Evolutionary conservation across 2,888 invertebrate species (phyloP), one percentile per base, ranked within the genome.

Genomic region (Latheticus oryzae): DNA sequence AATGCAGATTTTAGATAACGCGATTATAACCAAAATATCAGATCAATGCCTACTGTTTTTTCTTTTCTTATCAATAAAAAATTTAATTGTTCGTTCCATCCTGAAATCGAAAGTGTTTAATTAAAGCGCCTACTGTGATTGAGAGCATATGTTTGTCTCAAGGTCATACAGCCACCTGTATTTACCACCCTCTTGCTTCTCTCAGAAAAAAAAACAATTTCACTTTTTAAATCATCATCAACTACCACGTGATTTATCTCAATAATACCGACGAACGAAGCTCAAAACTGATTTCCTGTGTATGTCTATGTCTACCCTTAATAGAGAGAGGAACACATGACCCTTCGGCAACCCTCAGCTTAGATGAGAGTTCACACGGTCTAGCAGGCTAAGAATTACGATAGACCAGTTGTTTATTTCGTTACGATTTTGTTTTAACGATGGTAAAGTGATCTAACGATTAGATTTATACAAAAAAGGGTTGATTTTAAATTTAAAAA

Each of bases 291-390:
- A 47, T 47, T 47, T 42, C 42, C 37, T 52, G 35, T 52, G 40
- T n/a, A n/a, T n/a, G n/a, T n/a, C n/a, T n/a, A n/a, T 53, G 33
- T 53, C 53, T 53, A 43, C 35, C 53, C 45, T 52, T 52, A 40
- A 45, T 53, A 43, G 45, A 52, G n/a, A n/a, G 30, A 54, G 54
- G 54, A 54, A 54, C 54, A 54, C 54, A 54, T 54, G 54, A 54
- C 54, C 54, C 47, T 37, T 8, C 28, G 12, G 61, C 66, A 67
- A 70, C 72, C 70, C 72, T 70, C 69, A 16, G 32, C 52, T n/a
- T 53, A 53, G 70, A 68, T 68, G 58, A 69, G 58, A 69, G 68
- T 71, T 71, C 71, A 71, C 72, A 72, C 72, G 70, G 69, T 71
- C 67, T 70, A 50, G 50, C 8, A 28, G 50, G 24, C 50, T 38